phyloP scores from a whole-genome alignment of 2,888 invertebrate species.

The Drosophila neonasuta region DNA sequence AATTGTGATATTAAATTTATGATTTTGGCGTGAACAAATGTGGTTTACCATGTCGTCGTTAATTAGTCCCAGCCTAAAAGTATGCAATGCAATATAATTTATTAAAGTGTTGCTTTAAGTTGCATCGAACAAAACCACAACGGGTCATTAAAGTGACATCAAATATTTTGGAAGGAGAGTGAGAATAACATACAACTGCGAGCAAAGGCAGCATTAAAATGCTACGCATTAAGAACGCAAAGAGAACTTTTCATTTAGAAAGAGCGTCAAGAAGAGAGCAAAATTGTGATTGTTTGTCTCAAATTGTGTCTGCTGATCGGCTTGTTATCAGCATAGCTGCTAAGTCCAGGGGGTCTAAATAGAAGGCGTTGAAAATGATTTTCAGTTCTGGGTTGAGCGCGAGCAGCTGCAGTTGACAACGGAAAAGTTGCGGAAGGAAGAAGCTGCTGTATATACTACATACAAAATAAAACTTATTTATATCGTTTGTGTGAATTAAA shows the following conservation, averaged over 20 bases:
- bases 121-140: constrained; percentile 2
- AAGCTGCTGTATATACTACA: background rate
- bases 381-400: constrained; percentile 54
- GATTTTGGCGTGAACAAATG: background rate
- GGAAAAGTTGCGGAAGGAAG: background rate
- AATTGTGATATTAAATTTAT: too few relatives aligned
- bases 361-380: constrained; percentile 28
- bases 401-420: constrained; percentile 29
- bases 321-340: constrained; percentile 49
- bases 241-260: constrained; percentile 1
- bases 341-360: constrained; percentile 45
- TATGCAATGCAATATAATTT: background rate
- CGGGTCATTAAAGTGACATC: background rate
- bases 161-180: background rate
- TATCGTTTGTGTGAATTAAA: constrained; percentile 5
- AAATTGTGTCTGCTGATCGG: constrained; percentile 29
- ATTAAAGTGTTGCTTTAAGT: background rate
- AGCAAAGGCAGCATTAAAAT: background rate
- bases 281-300: constrained; percentile 16
- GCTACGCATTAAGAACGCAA: background rate
- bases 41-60: background rate
- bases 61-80: background rate
- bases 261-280: constrained; percentile 8
- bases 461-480: background rate
- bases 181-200: background rate